Evolutionary conservation across 1,140 invertebrate genomes (phyloP).

Genomic region (Yoshiicerus persimilis): DNA sequence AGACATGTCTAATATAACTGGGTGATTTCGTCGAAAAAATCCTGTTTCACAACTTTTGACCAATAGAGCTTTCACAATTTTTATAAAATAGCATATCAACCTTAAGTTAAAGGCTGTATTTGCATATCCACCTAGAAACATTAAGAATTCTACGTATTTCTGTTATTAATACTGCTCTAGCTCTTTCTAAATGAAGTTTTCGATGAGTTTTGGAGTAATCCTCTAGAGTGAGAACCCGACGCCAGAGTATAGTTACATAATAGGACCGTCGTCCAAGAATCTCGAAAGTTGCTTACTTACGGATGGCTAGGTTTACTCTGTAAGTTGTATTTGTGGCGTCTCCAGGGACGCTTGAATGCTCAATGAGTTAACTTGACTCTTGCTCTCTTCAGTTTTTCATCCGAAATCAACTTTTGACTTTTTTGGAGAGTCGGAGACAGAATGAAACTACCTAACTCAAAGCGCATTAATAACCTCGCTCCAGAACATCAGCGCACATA

Average conservation of each 20-base stretch:
- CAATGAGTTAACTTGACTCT: background rate
- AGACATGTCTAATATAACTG: background rate
- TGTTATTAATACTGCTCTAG: too few species aligned
- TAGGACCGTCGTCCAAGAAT: background rate
- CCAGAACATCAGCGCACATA: background rate
- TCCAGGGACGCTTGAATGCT: background rate
- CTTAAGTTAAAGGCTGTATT: background rate
- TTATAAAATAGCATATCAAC: background rate
- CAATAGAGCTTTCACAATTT: background rate
- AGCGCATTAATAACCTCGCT: background rate
- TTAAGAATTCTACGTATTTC: too few species aligned
- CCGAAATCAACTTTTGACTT: background rate
- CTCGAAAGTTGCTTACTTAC: background rate
- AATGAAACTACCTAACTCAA: background rate
- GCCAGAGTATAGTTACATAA: background rate
- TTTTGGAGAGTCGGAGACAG: background rate
- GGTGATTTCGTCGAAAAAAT: background rate
- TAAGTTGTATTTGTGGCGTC: background rate
- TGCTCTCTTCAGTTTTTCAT: background rate
- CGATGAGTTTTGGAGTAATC: background rate
- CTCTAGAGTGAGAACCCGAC: background rate
- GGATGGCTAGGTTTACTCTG: background rate
- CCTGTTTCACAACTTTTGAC: background rate
- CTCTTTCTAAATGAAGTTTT: background rate
- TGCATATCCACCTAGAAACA: too few species aligned